Conservation (phyloP, 2,797 vertebrate species). For the Mionectes olivaceus region DNA sequence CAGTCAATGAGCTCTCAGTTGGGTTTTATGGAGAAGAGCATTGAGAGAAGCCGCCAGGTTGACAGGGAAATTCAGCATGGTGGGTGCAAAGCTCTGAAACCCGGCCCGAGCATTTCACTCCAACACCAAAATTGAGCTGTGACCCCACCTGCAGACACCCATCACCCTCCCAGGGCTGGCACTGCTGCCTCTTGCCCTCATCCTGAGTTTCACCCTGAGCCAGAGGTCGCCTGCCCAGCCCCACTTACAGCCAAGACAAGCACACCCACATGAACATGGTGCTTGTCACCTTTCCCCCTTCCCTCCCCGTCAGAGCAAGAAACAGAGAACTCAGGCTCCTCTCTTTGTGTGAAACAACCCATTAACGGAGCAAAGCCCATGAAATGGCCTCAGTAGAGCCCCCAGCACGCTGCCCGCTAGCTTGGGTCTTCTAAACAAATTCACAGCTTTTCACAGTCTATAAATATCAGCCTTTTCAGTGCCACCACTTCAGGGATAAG, state of each 20-base stretch:
- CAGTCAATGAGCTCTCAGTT: background rate
- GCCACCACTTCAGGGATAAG: background rate
- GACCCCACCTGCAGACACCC: background rate
- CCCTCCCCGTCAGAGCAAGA: background rate
- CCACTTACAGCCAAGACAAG: background rate
- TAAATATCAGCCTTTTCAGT: constrained; percentile 5
- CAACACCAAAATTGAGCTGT: background rate
- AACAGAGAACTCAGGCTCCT: background rate
- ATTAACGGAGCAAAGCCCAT: background rate
- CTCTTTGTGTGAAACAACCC: background rate
- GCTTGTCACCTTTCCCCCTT: background rate
- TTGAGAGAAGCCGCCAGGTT: background rate
- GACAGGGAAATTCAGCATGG: background rate
- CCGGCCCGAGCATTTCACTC: background rate
- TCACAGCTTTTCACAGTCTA: background rate
- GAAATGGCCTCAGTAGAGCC: background rate
- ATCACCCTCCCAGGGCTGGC: background rate
- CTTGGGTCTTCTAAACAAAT: background rate
- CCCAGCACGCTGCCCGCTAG: background rate
- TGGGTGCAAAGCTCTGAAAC: background rate
- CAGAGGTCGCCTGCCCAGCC: background rate
- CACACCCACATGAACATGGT: accelerated
- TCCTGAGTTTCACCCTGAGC: accelerated
- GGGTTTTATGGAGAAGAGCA: background rate
- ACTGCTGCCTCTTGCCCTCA: background rate